phyloP scores from a whole-genome alignment of 2,888 invertebrate species.

The Lymantria dispar region DNA sequence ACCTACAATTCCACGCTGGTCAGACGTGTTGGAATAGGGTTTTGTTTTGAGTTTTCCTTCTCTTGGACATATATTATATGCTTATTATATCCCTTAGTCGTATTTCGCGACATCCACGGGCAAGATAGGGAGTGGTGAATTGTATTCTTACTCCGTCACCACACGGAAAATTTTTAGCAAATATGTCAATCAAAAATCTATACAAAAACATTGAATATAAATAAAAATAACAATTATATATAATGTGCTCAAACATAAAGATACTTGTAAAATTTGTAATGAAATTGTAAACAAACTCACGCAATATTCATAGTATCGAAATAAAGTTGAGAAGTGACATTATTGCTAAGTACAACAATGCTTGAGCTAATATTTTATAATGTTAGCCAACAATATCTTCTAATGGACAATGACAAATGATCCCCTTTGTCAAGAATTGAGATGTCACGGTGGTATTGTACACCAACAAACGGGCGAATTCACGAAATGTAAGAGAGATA shows the following conservation, averaged over 20 bases:
- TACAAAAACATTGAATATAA: no score
- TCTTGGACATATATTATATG: no score
- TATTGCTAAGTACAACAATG: constrained; percentile 24
- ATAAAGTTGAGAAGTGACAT: constrained; percentile 14
- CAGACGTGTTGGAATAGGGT: no score
- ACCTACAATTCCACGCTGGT: no score
- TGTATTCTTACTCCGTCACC: no score
- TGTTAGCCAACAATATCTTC: constrained; percentile 69
- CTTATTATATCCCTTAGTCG: no score
- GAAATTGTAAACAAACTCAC: background rate
- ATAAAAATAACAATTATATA: background rate
- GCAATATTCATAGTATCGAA: constrained; percentile 6
- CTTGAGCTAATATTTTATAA: constrained; percentile 56
- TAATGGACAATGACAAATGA: constrained; percentile 81
- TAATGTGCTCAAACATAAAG: background rate
- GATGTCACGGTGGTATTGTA: constrained; percentile 68
- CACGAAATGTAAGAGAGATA: constrained; percentile 59
- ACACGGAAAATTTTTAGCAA: no score
- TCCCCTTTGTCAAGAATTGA: constrained; percentile 71
- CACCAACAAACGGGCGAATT: constrained; percentile 68
- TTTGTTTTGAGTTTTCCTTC: no score
- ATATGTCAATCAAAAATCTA: no score
- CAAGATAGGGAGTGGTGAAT: no score
- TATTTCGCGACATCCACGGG: no score
- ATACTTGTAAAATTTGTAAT: background rate